Conservation (phyloP, 2,113 vertebrate genomes). For the Mesitornis unicolor region DNA sequence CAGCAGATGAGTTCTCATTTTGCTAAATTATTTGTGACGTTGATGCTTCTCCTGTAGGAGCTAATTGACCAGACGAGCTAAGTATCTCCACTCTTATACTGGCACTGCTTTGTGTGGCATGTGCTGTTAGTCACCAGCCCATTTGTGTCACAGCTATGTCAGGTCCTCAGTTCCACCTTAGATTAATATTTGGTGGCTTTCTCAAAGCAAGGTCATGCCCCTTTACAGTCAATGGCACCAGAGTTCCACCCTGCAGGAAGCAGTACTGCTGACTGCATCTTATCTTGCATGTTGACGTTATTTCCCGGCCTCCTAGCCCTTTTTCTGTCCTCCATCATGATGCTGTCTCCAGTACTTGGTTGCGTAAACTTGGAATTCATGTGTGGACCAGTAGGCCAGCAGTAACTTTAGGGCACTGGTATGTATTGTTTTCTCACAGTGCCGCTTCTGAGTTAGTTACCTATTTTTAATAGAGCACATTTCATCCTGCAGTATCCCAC, state of each 20-base stretch:
- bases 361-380: not conserved
- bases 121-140: not conserved
- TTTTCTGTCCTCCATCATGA: not conserved
- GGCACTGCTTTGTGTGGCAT: not conserved
- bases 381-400: not conserved
- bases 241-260: not conserved
- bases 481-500: not conserved
- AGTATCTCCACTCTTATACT: not conserved
- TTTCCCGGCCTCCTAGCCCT: not conserved
- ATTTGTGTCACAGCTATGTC: not conserved
- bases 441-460: not conserved
- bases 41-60: not conserved
- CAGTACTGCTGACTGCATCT: not conserved
- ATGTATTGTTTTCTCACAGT: not conserved
- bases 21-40: not conserved
- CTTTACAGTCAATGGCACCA: not conserved
- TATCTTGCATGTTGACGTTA: not conserved
- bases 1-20: not conserved
- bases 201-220: not conserved
- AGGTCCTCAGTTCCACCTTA: not conserved
- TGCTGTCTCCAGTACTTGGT: not conserved
- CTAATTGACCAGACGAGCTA: not conserved
- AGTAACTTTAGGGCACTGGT: not conserved
- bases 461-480: not conserved
- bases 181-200: not conserved